phyloP scores from a whole-genome alignment of 2,113 vertebrate species.

The Ivindomyrus marchei region DNA sequence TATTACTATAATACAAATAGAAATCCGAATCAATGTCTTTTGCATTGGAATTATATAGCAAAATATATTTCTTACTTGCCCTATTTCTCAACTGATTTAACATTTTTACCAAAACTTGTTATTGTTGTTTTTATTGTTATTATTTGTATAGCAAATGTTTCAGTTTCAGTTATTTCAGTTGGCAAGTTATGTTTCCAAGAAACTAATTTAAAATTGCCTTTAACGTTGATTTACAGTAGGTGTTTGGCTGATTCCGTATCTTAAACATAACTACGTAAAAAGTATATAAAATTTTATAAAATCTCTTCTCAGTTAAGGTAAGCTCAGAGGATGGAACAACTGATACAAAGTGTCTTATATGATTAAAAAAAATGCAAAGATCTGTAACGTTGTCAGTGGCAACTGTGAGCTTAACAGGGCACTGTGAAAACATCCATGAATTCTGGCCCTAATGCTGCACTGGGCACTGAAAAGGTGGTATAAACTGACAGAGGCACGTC shows the following conservation, averaged over 20 bases:
- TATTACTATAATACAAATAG: not conserved
- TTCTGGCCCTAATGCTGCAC: not conserved
- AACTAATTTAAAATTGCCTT: not conserved
- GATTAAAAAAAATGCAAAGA: not conserved
- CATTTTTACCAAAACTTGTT: not conserved
- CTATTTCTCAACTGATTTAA: not conserved
- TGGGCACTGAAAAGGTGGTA: not conserved
- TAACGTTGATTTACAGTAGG: not conserved
- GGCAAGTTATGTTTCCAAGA: not conserved
- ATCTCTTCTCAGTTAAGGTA: not conserved
- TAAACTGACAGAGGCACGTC: constrained; percentile 18
- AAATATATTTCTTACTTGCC: not conserved
- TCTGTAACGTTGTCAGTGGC: not conserved
- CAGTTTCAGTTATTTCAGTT: not conserved
- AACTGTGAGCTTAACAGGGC: not conserved
- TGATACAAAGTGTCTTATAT: not conserved
- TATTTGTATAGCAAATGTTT: not conserved
- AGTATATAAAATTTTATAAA: not conserved
- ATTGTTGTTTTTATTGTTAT: not conserved
- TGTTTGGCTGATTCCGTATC: not conserved
- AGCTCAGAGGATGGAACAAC: not conserved
- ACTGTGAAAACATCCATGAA: not conserved
- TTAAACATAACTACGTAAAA: not conserved
- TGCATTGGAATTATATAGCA: not conserved
- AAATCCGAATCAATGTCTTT: not conserved